Percentiles rank a stretch among this genome's conserved stretches.
These are phyloP conservation scores for Acanthosepion lycidas DNA, from an alignment of 2,888 invertebrate species.

Conservation along the genomic window DNA sequence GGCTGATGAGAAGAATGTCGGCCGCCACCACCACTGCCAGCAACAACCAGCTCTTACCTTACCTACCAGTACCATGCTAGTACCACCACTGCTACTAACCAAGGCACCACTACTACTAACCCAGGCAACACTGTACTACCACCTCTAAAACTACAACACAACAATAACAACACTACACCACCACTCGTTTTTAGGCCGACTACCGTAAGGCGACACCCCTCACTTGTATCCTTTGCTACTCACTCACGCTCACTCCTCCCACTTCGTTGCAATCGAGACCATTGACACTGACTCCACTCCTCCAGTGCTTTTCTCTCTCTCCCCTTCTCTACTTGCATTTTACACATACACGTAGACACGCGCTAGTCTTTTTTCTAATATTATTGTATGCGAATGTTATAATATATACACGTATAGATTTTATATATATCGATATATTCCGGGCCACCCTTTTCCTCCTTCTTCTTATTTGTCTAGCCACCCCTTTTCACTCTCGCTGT, in stretches of 20 bases:
- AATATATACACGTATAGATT: background rate
- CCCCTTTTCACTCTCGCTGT: background rate
- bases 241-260: constrained; percentile 40
- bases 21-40: constrained; percentile 51
- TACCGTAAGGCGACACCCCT: constrained; percentile 44
- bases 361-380: constrained; percentile 22
- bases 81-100: constrained; percentile 45
- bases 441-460: background rate
- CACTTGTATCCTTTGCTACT: constrained; percentile 35
- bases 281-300: constrained; percentile 34
- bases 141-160: constrained; percentile 35
- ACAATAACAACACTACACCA: background rate
- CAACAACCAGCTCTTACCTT: constrained; percentile 35
- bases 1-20: constrained; percentile 62
- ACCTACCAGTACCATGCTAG: constrained; percentile 41
- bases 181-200: constrained; percentile 42
- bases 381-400: background rate
- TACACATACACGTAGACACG: constrained; percentile 33
- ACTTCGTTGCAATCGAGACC: constrained; percentile 36
- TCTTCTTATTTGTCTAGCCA: constrained; percentile 20
- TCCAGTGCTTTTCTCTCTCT: background rate
- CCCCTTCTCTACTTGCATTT: constrained; percentile 38
- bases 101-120: constrained; percentile 41
- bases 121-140: constrained; percentile 34
- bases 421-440: constrained; percentile 22